Evolutionary conservation across 2,888 invertebrate genomes (phyloP), one percentile per base, ranked within the genome.

Genomic region (Ormyrus labotus): DNA sequence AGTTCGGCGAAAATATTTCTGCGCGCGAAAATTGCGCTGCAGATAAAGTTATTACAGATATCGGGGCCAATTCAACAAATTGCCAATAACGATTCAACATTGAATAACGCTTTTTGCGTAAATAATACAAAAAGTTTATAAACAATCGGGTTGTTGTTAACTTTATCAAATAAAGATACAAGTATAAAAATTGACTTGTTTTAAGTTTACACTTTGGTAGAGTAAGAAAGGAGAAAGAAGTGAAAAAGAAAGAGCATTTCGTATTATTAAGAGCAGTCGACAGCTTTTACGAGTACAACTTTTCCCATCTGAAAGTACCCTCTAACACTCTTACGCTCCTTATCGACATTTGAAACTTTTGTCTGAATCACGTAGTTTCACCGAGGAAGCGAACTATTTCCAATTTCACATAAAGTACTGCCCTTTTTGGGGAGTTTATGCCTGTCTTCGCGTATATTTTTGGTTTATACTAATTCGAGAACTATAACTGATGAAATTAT

Each of bases 201-300:
- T 58, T 1, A 53, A 50, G 47, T 69, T 69, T 57, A 11, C 47
- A 57, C 10, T 57, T 57, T 8, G 13, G 47, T 57, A 48, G 10
- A 58, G 63, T 53, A 45, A 61, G 47, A 51, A 55, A 45, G 55
- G 47, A 63, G 13, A 53, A n/a, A 55, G 55, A 55, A 9, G n/a
- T 34, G 19, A n/a, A 47, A 34, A 51, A 34, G 51, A 55, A 11
- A 19, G 10, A 71, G 55, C 34, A 6, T 51, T 58, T 11, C 48
- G 47, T 57, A 13, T 67, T 58, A 78, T 78, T 73, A 72, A 73
- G 72, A 72, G 48, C 6, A 72, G 67, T 72, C 72, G 71, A 72
- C 78, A 72, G 73, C 73, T 73, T 79, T 79, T 79, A 74, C 79
- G 74, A 69, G 58, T 45, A 60, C 55, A 79, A 74, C 70, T 80